Evolutionary conservation across 2,113 vertebrate genomes (phyloP), one percentile per base, ranked within the genome.

Genomic region (Corythornis cristatus): DNA sequence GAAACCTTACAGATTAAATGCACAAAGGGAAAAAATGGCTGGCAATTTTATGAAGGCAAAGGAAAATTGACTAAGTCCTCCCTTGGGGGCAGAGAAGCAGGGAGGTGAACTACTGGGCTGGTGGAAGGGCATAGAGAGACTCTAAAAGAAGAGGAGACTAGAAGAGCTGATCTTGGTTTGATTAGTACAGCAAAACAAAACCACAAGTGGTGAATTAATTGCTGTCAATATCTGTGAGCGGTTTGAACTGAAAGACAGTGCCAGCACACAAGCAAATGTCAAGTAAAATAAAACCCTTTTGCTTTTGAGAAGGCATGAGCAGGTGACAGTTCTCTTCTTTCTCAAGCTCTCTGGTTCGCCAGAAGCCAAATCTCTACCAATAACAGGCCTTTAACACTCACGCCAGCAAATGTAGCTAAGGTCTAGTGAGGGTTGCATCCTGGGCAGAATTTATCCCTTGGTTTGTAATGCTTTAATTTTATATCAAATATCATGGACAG

Each of bases 401-500:
- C 20, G 9, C 65, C 5, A 14, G 53, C 67, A 84, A 78, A 67
- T 51, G 50, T 76, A 86, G 93, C 88, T 75, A 87, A 50, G 58
- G 64, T 88, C 66, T 72, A 51, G 53, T 0, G 6, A 86, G 89
- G 74, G 53, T 50, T 91, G 87, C 74, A 60, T 68, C 57, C 79
- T 48, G 85, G 31, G 28, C 31, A 51, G 65, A 88, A 91, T 88
- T 84, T 74, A 62, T 83, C 83, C 60, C 60, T 84, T 61, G 48
- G 37, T 96, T 91, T 93, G 66, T 62, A 79, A 70, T 78, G 31
- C 75, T 88, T 94, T 92, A 80, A 91, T 95, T 96, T 91, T 58
- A 31, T 53, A 93, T 95, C 64, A 83, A 96, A 78, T 95, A 87
- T 89, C 64, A 78, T 71, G 78, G 77, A 42, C 58, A 74, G 53